Evolutionary conservation across 30 jellyfish, hydroid and myxozoan genomes (phyloP).

Genomic region (Aurelia coerulea): DNA sequence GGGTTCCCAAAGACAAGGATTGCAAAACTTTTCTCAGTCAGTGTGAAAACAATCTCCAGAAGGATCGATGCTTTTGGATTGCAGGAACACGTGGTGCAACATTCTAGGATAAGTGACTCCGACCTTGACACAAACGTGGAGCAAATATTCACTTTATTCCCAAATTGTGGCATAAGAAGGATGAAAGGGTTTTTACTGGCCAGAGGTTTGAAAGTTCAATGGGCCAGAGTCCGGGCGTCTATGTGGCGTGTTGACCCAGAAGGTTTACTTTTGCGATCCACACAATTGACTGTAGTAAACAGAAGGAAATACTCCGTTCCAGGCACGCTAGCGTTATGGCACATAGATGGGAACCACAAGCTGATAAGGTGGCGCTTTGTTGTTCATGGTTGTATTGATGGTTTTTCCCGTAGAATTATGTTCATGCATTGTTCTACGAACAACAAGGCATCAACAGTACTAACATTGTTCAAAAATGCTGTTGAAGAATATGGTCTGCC

Average conservation of each 20-base stretch:
- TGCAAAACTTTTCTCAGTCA: slow-evolving; percentile 51
- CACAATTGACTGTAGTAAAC: slow-evolving; percentile 22
- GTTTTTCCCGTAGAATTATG: slow-evolving; percentile 27
- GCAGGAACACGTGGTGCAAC: not conserved
- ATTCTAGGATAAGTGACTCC: not conserved
- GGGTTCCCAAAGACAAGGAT: slow-evolving; percentile 46
- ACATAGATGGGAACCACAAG: slow-evolving; percentile 48
- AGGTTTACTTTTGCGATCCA: slow-evolving; percentile 45
- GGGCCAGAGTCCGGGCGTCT: slow-evolving; percentile 46
- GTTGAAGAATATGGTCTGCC: slow-evolving; percentile 36
- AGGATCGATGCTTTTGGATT: slow-evolving; percentile 33
- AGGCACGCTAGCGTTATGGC: slow-evolving; percentile 40
- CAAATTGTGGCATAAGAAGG: slow-evolving; percentile 69
- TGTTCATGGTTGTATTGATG: slow-evolving; percentile 49
- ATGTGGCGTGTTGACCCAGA: slow-evolving; percentile 71
- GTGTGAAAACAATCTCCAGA: slow-evolving; percentile 47
- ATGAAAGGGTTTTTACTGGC: slow-evolving; percentile 56
- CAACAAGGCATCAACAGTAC: slow-evolving; percentile 29
- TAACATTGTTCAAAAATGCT: slow-evolving; percentile 5
- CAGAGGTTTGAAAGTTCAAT: slow-evolving; percentile 31
- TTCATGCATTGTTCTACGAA: slow-evolving; percentile 22
- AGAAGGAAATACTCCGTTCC: slow-evolving; percentile 54
- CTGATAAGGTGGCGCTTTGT: slow-evolving; percentile 47
- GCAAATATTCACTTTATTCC: slow-evolving; percentile 16
- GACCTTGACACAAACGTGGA: slow-evolving; percentile 30